Base-by-base conservation (phyloP, 1,140 invertebrate genomes). In the Drosophila watanabei region DNA sequence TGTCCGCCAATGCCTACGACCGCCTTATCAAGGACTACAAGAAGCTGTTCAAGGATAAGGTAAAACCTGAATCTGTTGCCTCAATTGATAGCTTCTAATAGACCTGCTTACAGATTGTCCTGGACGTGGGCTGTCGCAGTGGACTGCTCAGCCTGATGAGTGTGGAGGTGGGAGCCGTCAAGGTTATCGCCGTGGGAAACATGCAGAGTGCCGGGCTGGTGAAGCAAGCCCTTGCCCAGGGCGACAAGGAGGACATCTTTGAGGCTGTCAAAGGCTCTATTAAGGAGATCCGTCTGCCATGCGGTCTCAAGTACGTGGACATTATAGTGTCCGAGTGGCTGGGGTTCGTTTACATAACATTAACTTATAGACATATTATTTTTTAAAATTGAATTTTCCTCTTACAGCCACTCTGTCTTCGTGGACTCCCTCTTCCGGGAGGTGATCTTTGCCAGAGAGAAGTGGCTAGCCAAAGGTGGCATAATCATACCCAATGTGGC, bases 91-190 rank as follows among this genome's bases (percentile, higher is more conserved):
- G 6, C 6, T 13, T 0, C 0, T 51, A 5, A 30, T 9, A 28
- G 32, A 1, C 5, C 13, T 30, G 9, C 0, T 4, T 13, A 6
- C 39, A 87, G 83, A 66, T 86, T 54, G 75, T 86, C 14, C 16
- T 86, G 64, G 83, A 87, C 37, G 64, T 86, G n/a, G 83, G 82
- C 41, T 87, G 79, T 35, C 79, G 79, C n/a, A 87, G 79, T 56
- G 82, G 82, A 2, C 9, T 87, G 11, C 65, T 86, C 5, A 82
- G 83, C 41, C 11, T 70, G 24, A 52, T 82, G 60, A 56, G 75
- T 30, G 52, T 79, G 16, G 57, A 71, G 30, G 75, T 43, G 0
- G 83, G 82, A 8, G 82, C 83, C 2, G 18, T 69, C 1, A 75
- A 75, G 32, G 83, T 86, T 32, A 71, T 82, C 32, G 82, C 64